These are phyloP conservation scores for Arizona elegans DNA, from an alignment of 2,113 vertebrate species.

Conservation along the genomic window DNA sequence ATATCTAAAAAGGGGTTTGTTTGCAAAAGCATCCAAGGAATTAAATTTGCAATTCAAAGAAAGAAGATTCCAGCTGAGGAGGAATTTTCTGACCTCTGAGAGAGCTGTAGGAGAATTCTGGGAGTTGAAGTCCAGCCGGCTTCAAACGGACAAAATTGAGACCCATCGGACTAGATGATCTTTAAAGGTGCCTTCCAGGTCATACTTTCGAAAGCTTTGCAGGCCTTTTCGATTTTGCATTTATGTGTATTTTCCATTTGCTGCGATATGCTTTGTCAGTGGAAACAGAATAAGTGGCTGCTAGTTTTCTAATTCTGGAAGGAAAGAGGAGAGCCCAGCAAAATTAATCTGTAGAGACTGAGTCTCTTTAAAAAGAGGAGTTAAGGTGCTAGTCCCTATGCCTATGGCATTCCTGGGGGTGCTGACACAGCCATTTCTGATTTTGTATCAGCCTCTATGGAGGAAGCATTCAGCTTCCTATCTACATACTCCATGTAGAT, in stretches of 20 bases:
- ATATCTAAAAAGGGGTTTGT: not conserved
- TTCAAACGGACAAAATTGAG: not conserved
- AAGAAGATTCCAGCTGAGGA: not conserved
- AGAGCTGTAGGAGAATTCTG: not conserved
- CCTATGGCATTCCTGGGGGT: too few species aligned
- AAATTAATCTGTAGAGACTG: not conserved
- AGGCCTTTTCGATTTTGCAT: not conserved
- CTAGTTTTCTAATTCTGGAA: not conserved
- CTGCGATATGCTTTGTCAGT: not conserved
- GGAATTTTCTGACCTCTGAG: not conserved
- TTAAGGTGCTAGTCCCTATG: too few species aligned
- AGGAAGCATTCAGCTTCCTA: too few species aligned
- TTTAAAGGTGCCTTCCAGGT: not conserved
- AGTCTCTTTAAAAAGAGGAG: too few species aligned
- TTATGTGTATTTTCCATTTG: not conserved
- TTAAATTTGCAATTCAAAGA: not conserved
- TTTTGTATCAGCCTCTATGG: too few species aligned
- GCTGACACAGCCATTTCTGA: too few species aligned
- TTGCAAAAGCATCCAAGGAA: not conserved
- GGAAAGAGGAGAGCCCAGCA: not conserved
- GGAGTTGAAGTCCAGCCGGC: not conserved
- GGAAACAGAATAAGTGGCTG: not conserved
- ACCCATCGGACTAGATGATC: not conserved
- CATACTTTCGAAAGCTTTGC: not conserved
- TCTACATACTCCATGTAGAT: too few species aligned